Base-by-base conservation (phyloP, 2,113 vertebrate species). In the Mustelus asterias region DNA sequence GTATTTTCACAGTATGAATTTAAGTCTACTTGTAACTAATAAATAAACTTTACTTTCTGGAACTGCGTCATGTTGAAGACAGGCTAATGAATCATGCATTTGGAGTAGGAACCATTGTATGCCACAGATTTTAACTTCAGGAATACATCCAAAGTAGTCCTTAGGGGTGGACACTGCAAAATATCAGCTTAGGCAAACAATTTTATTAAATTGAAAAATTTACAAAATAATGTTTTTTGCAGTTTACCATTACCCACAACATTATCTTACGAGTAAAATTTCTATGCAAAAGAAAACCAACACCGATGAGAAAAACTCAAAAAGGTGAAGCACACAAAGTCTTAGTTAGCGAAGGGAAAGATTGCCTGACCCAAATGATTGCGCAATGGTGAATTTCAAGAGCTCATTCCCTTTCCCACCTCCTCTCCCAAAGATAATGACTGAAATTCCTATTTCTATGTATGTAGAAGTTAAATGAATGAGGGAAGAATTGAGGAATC, bases 381-480 rank as follows among this genome's bases (percentile, higher is more conserved):
- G 60, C 14, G 7, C n/a, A 7, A 37, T 93, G 89, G 60, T 44
- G 63, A 41, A n/a, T 93, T 93, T 65, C 89, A 63, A 63, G 60
- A 2, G 60, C 33, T 20, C 60, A 93, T 65, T 65, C n/a, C 1
- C 33, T n/a, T 65, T 63, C 60, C 60, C 80, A 83, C 37, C 37
- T 95, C 48, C 33, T 48, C 70, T 48, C 14, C 18, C 33, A 95
- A 48, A 70, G 29, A 20, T 95, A 26, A 60, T 48, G 44, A 80
- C 60, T 54, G 37, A n/a, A 67, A 65, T 93, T n/a, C 89, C 33
- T 93, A 65, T 9, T 93, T 65, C 48, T 54, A 54, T 54, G 18
- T 93, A 37, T 67, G 89, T 11, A 65, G 29, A 63, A 63, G 54
- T 92, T 92, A 58, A 92, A 93, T 92, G 88, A 92, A 92, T 93